Percentiles rank a stretch among this genome's conserved stretches.
phyloP scores from a whole-genome alignment of 2,113 vertebrate species.

The Girardinichthys multiradiatus region DNA sequence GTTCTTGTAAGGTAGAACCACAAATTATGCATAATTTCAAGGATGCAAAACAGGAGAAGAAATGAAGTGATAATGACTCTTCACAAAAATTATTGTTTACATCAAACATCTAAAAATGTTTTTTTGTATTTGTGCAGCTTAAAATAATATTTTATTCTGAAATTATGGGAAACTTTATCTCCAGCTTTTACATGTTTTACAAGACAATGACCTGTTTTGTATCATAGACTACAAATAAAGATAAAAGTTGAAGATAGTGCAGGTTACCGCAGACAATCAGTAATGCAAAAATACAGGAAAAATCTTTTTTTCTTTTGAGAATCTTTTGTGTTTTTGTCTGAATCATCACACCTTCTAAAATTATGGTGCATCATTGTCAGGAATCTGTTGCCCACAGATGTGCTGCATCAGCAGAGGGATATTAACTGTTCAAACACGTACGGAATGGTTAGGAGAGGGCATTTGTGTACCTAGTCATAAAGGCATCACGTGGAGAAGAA shows the following conservation, averaged over 20 bases:
- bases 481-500: conserved; percentile 39
- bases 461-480: background rate
- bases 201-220: background rate
- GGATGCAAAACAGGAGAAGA: background rate
- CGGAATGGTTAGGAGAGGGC: conserved; percentile 6
- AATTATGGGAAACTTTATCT: background rate
- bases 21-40: background rate
- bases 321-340: no score
- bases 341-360: background rate
- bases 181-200: no score
- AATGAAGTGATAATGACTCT: background rate
- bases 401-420: background rate
- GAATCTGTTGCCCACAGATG: background rate
- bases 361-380: background rate
- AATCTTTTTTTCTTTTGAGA: no score
- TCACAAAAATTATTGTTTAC: background rate
- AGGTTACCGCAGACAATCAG: background rate
- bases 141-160: background rate
- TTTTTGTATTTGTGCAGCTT: background rate
- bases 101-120: background rate
- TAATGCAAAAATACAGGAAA: background rate
- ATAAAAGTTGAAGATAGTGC: background rate
- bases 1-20: background rate
- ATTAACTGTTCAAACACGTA: conserved; percentile 6
- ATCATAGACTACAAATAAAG: background rate